Base-by-base conservation (phyloP, 1,140 invertebrate species). In the Asobara japonica region DNA sequence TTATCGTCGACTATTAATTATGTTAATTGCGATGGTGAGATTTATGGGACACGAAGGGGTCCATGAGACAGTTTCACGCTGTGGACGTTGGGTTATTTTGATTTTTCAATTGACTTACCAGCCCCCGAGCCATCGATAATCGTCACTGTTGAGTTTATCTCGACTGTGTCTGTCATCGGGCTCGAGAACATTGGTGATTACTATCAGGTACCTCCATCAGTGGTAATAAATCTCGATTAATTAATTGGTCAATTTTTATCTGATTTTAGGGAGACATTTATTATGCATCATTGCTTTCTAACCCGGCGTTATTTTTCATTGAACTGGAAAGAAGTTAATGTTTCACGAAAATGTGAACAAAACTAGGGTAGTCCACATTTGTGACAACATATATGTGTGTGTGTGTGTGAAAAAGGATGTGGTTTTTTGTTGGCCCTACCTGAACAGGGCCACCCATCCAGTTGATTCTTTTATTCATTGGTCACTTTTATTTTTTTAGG, bases 401-500 rank as follows among this genome's bases (percentile, higher is more conserved):
- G n/a, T n/a, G n/a, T n/a, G n/a, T n/a, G n/a, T n/a, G n/a, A n/a
- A n/a, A n/a, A n/a, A n/a, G n/a, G n/a, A n/a, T n/a, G n/a, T n/a
- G n/a, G n/a, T n/a, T n/a, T n/a, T n/a, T n/a, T n/a, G n/a, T n/a
- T n/a, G n/a, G n/a, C n/a, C n/a, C n/a, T n/a, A n/a, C n/a, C n/a
- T n/a, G n/a, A n/a, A n/a, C n/a, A n/a, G n/a, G n/a, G n/a, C n/a
- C n/a, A n/a, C n/a, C n/a, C n/a, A n/a, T n/a, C n/a, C n/a, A n/a
- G n/a, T n/a, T n/a, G n/a, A n/a, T n/a, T n/a, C n/a, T n/a, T n/a
- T n/a, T n/a, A n/a, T n/a, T n/a, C n/a, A n/a, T n/a, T n/a, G n/a
- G n/a, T n/a, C n/a, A n/a, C n/a, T n/a, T n/a, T 31, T 64, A 16
- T 75, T 65, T 67, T 80, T 80, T 3, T 78, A 94, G 94, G 94